These are phyloP conservation scores for Siderastrea radians DNA, from an alignment of 92 coral and sea anemone species.

Conservation along the genomic window DNA sequence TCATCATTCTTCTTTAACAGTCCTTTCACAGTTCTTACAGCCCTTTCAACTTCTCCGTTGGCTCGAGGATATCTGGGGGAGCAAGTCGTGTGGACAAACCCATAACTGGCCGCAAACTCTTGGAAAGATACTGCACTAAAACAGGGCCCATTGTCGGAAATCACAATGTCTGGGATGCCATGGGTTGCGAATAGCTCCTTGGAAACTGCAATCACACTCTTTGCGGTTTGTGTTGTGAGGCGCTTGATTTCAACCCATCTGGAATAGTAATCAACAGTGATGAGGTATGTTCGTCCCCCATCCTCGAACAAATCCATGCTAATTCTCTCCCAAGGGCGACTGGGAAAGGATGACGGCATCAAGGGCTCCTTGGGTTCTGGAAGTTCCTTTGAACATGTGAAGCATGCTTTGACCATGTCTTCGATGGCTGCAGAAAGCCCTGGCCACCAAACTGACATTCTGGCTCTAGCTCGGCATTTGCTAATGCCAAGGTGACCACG, in stretches of 20 bases:
- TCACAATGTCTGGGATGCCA: conserved; percentile 56
- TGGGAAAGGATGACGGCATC: conserved; percentile 49
- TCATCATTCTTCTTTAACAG: conserved; percentile 6
- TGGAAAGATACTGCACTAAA: conserved; percentile 5
- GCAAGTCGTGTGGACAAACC: conserved; percentile 61
- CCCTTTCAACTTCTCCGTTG: conserved; percentile 74
- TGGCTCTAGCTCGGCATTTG: conserved; percentile 67
- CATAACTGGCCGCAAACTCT: conserved; percentile 34
- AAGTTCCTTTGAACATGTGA: conserved; percentile 47
- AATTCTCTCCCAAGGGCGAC: conserved; percentile 45
- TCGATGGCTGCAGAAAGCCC: conserved; percentile 40
- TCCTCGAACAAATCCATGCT: conserved; percentile 41
- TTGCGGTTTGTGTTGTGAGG: conserved; percentile 15
- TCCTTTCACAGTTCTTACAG: conserved; percentile 9
- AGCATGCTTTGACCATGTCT: conserved; percentile 31
- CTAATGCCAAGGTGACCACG: conserved; percentile 69
- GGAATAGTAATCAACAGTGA: conserved; percentile 60
- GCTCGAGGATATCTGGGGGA: conserved; percentile 64
- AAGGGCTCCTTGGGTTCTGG: conserved; percentile 45
- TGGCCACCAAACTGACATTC: conserved; percentile 74
- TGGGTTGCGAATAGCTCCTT: conserved; percentile 63
- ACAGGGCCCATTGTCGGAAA: conserved; percentile 23
- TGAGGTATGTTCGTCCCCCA: conserved; percentile 40
- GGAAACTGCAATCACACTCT: conserved; percentile 13
- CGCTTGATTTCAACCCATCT: conserved; percentile 66